These are phyloP conservation scores for Hypomecis atomaria DNA, from an alignment of 2,888 invertebrate species.

Conservation along the genomic window DNA sequence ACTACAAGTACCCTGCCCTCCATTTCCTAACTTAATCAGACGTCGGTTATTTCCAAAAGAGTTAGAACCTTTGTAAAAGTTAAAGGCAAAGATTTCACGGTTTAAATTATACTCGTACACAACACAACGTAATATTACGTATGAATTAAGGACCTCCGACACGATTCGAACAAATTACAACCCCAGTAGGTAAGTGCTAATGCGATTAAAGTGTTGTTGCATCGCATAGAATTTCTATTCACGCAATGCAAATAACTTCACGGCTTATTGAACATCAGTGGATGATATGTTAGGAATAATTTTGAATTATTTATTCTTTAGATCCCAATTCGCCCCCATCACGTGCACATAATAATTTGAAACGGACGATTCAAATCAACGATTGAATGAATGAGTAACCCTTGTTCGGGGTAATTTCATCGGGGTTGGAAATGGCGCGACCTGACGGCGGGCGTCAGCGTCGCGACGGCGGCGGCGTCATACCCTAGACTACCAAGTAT, in stretches of 20 bases:
- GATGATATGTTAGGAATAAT: constrained; percentile 66
- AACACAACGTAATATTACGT: not conserved
- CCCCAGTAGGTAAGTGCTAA: constrained; percentile 57
- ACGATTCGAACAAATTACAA: constrained; percentile 55
- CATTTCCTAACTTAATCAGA: constrained; percentile 52
- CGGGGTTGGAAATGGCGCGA: constrained; percentile 60
- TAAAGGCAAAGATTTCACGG: not conserved
- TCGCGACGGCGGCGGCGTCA: constrained; percentile 47
- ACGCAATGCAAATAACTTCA: constrained; percentile 74
- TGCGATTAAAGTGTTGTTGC: constrained; percentile 63
- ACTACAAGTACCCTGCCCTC: constrained; percentile 58
- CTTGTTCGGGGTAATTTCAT: constrained; percentile 70
- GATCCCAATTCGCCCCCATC: constrained; percentile 54
- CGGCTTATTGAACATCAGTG: constrained; percentile 68
- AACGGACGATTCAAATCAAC: constrained; percentile 61
- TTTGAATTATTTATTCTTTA: constrained; percentile 63
- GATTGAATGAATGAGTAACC: constrained; percentile 56
- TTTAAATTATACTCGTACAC: not conserved
- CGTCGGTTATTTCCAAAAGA: constrained; percentile 52
- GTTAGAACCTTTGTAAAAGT: constrained; percentile 36
- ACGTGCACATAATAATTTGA: constrained; percentile 58
- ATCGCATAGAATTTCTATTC: constrained; percentile 70
- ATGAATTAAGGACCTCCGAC: constrained; percentile 11
- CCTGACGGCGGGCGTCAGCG: constrained; percentile 54
- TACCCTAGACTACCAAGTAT: constrained; percentile 22